Base-by-base conservation (phyloP, 2,888 invertebrate genomes). In the Lysandra coridon region DNA sequence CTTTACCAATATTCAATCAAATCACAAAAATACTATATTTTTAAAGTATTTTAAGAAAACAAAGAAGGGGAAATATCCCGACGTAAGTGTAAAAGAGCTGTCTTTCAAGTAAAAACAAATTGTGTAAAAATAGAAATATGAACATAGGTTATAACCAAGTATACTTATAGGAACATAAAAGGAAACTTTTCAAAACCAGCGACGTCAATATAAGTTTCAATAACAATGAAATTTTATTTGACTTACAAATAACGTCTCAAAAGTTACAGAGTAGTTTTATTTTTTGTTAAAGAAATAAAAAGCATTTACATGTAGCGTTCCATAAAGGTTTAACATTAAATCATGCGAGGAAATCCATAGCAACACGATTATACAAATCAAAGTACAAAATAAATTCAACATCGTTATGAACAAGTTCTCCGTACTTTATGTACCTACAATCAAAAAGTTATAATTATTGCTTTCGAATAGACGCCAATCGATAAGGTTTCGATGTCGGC, bases 401-500 rank as follows among this genome's bases (percentile, higher is more conserved):
- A 64, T 69, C 69, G 69, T 69, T 33, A 37, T 33, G 33, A 69
- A 69, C 33, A 64, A 64, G 30, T 30, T 17, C 69, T 14, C 14
- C 69, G 14, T 33, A 69, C 33, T 69, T 69, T 69, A 69, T 23
- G 23, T 69, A 30, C 64, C 64, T 64, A 64, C 64, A 64, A 30
- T 64, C 64, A 30, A 12, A 64, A 64, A 64, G 64, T 64, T 64
- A 30, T 64, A 64, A 64, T 64, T 64, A 64, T 64, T 64, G 30
- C 64, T 64, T 64, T 30, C 30, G 23, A n/a, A 62, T 64, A 64
- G 30, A 64, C 64, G 30, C 30, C 64, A 69, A 69, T 69, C 33
- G 12, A 23, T 64, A 64, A 7, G 69, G 69, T 69, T 14, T 33
- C 33, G 33, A 33, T 33, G 30, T 33, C 33, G 33, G 69, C 30